Evolutionary conservation across 1,140 invertebrate genomes (phyloP), one percentile per base, ranked within the genome.

Genomic region (Drosophila teissieri): DNA sequence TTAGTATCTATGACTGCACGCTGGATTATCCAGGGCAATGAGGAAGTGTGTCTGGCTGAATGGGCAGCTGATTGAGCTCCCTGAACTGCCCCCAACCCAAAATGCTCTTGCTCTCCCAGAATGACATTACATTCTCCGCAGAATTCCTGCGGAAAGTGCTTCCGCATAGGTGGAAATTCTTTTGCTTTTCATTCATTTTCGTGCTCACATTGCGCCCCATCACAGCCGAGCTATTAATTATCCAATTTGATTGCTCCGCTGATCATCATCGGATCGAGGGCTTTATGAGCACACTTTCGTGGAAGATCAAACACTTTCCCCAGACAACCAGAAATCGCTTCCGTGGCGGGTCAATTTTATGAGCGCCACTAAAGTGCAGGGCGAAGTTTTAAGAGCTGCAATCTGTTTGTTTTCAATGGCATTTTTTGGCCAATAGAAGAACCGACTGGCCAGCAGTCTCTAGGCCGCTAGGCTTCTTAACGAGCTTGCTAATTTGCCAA

Each of bases 361-460:
- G 80, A 76, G 78, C 78, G 77, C 77, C 73, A 57, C 72, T 73
- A 74, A 79, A 65, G 68, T 55, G 67, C 54, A 44, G 49, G 44
- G 39, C 72, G 53, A 69, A 56, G 64, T 67, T 68, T 68, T 65
- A 68, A 53, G 64, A 67, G 61, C 64, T 68, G 51, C 72, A 67
- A 58, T 80, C 79, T 84, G 81, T 84, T 84, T 84, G 68, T 84
- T 84, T 84, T 84, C 81, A 84, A 84, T 84, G 81, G 73, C 81
- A 85, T 80, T 69, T 73, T 72, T 82, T 49, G 76, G 53, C 60
- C 61, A 53, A 79, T 79, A 79, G 58, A 68, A 42, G n/a, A 52
- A 37, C 48, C 34, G 54, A 40, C 40, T 65, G 52, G 61, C 57
- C 64, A 75, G 80, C 64, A 70, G 80, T n/a, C n/a, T n/a, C n/a